A percentile compares a stretch with the other conserved stretches of the same genome.
Evolutionary conservation across 64 coral and sea anemone species (phyloP).

Genomic region (Pachyseris speciosa): DNA sequence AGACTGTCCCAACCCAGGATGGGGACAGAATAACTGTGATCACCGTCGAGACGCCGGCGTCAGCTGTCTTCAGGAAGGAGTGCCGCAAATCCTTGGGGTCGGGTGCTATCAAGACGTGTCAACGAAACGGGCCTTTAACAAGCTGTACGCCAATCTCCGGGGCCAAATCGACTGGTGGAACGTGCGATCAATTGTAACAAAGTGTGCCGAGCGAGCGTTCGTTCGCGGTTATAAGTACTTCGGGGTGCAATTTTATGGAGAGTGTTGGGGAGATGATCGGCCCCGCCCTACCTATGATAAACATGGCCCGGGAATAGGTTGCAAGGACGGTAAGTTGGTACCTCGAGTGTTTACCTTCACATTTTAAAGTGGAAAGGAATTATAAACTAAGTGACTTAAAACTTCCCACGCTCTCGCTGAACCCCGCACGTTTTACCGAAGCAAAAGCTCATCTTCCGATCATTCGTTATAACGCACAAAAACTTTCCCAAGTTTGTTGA

Average conservation of each 20-base stretch:
- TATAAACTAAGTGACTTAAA: too few relatives aligned
- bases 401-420: too few relatives aligned
- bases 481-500: too few relatives aligned
- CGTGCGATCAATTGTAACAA: slow-evolving; percentile 86
- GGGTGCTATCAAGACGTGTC: slow-evolving; percentile 66
- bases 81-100: slow-evolving; percentile 92
- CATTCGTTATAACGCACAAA: too few relatives aligned
- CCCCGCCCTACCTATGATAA: slow-evolving; percentile 64
- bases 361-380: too few relatives aligned
- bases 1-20: slow-evolving; percentile 49
- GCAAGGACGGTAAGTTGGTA: slow-evolving; percentile 75
- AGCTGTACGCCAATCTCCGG: slow-evolving; percentile 71
- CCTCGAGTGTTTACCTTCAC: too few relatives aligned
- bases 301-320: slow-evolving; percentile 48
- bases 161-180: slow-evolving; percentile 78
- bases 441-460: too few relatives aligned
- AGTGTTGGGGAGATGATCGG: slow-evolving; percentile 72
- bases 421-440: too few relatives aligned
- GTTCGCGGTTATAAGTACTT: slow-evolving; percentile 80
- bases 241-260: slow-evolving; percentile 89
- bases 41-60: slow-evolving; percentile 75
- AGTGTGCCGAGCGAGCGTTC: slow-evolving; percentile 83
- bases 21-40: slow-evolving; percentile 46
- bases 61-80: slow-evolving; percentile 77
- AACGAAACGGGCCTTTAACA: slow-evolving; percentile 33